These are phyloP conservation scores for Nephila pilipes DNA, from an alignment of 1,140 invertebrate genomes.

Conservation along the genomic window DNA sequence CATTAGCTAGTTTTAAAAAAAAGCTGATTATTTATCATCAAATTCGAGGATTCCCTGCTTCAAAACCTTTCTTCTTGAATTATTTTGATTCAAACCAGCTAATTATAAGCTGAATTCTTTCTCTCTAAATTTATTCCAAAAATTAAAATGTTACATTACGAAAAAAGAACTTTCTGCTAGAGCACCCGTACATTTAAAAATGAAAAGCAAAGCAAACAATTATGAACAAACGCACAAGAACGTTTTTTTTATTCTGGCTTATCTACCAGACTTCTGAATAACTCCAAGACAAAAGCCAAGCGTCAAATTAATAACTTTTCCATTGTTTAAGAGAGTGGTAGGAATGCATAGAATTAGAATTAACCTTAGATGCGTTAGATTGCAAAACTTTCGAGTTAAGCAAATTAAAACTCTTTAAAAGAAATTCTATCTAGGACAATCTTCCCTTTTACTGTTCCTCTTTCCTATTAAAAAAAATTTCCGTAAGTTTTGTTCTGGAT, in stretches of 20 bases:
- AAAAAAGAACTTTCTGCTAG: too few relatives aligned
- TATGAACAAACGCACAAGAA: not conserved
- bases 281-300: not conserved
- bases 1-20: too few relatives aligned
- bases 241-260: not conserved
- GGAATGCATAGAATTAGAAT: not conserved
- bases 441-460: not conserved
- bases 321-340: not conserved
- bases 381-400: not conserved
- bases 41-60: too few relatives aligned
- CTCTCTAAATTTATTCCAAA: too few relatives aligned
- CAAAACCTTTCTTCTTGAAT: too few relatives aligned
- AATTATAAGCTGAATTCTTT: too few relatives aligned
- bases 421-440: not conserved
- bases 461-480: not conserved
- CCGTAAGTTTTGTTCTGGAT: not conserved
- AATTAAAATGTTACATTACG: too few relatives aligned
- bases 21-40: too few relatives aligned
- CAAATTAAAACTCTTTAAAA: slow-evolving; percentile 23
- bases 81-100: too few relatives aligned
- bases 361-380: not conserved
- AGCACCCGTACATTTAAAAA: not conserved
- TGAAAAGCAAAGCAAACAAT: not conserved
- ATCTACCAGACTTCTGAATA: not conserved
- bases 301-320: slow-evolving; percentile 16